phyloP scores from a whole-genome alignment of 2,113 vertebrate genomes.

The Seriola dumerili region DNA sequence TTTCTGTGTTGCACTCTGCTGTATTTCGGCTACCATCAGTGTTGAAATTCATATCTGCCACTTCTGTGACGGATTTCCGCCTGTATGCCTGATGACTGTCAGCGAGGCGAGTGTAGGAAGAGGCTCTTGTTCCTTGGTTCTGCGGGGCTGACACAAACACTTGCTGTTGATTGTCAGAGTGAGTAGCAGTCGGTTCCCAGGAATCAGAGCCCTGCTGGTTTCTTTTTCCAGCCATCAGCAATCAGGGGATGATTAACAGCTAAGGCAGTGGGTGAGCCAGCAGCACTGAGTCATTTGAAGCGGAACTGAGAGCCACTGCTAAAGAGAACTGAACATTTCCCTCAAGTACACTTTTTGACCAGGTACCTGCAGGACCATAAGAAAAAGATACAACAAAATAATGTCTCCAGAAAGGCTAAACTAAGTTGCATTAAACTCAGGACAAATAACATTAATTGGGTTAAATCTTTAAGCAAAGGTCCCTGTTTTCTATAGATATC shows the following conservation, averaged over 20 bases:
- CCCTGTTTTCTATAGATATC: no score
- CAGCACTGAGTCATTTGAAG: conserved; percentile 23
- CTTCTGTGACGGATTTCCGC: neutral
- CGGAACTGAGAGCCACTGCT: neutral
- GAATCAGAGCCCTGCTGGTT: conserved; percentile 26
- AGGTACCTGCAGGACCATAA: neutral
- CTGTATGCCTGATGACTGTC: neutral
- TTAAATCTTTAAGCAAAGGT: no score
- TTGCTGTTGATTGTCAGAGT: conserved; percentile 22
- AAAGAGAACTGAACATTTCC: neutral
- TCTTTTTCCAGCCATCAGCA: conserved; percentile 14
- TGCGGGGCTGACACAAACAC: conserved; percentile 15
- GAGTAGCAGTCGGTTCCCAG: conserved; percentile 2
- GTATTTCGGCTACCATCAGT: neutral
- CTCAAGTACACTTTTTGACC: neutral
- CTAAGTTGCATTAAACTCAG: no score
- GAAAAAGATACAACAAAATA: neutral
- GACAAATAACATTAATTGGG: no score
- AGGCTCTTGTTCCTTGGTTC: neutral
- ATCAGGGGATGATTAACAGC: conserved; percentile 30
- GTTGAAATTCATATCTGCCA: neutral
- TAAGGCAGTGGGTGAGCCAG: conserved; percentile 11
- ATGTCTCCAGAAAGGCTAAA: neutral
- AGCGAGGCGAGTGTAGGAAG: neutral
- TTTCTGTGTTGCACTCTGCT: neutral